Conservation (phyloP, 2,888 invertebrate genomes). For the Encarsia formosa region DNA sequence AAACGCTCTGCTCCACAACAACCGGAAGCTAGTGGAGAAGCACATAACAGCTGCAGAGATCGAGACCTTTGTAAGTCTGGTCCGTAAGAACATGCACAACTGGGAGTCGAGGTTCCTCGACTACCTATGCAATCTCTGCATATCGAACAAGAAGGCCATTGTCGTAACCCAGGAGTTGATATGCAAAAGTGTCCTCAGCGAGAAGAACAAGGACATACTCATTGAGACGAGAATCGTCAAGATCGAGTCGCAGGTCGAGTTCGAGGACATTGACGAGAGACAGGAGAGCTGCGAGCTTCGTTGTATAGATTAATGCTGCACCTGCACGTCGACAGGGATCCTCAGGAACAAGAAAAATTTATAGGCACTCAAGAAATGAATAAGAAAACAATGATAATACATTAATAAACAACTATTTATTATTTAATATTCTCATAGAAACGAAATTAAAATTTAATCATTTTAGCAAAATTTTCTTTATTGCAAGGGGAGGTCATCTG, state of each 20-base stretch:
- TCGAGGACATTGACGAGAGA: conserved; percentile 59
- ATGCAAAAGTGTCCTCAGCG: conserved; percentile 93
- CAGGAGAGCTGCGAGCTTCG: conserved; percentile 75
- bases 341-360: conserved; percentile 96
- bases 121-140: conserved; percentile 95
- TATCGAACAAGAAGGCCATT: conserved; percentile 95
- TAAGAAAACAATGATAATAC: no score
- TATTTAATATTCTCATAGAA: no score
- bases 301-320: conserved; percentile 98
- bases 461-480: no score
- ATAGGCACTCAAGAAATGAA: no score
- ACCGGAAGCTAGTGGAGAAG: conserved; percentile 93
- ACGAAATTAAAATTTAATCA: no score
- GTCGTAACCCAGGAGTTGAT: conserved; percentile 97
- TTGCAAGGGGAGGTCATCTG: no score
- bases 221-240: conserved; percentile 83
- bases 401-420: no score
- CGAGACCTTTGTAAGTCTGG: conserved; percentile 95
- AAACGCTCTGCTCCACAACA: conserved; percentile 95
- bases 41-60: conserved; percentile 98
- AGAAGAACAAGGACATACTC: conserved; percentile 91
- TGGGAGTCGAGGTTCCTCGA: conserved; percentile 95
- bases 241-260: conserved; percentile 65
- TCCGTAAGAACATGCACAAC: conserved; percentile 90
- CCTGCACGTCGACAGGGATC: conserved; percentile 96